Base-by-base conservation (phyloP, 2,113 vertebrate genomes). In the Amblyopsis rosae region DNA sequence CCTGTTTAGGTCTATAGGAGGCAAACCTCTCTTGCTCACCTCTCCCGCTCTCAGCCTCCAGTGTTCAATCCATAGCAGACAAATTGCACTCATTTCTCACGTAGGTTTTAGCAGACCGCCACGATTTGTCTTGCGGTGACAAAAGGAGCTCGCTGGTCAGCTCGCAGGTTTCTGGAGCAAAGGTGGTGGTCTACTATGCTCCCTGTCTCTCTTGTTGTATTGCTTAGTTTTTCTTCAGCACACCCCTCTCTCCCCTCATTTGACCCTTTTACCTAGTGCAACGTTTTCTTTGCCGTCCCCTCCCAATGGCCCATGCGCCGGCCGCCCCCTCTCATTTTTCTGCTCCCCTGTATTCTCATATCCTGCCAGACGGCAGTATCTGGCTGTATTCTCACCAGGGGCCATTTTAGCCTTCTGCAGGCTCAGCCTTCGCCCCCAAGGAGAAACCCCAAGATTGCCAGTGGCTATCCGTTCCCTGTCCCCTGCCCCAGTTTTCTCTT, bases 91-190 rank as follows among this genome's bases (percentile, higher is more conserved):
- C 19, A 70, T 82, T 82, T 72, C 58, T 79, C 65, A 75, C 70
- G 58, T 72, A 74, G 72, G 58, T 70, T 78, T 82, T 68, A 75
- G 53, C 7, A 63, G 26, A 67, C 45, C 12, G 56, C 53, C 65
- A 54, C 66, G 65, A 80, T 82, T 75, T 78, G 67, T 85, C 65
- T 77, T 71, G 15, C 13, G 49, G 48, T 72, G 65, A 65, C 70
- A 68, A 60, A 70, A 67, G 59, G 64, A 51, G 70, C 41, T 32
- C 58, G 48, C 67, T 80, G 59, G 48, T 64, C 59, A 33, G 51
- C 56, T 73, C 59, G 62, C 65, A 61, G 48, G 58, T 17, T 57
- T 47, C 59, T 74, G 58, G 35, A 41, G 17, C 45, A 62, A 41
- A 80, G 76, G 62, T 55, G 63, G 59, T 62, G 55, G 47, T 72